These are phyloP conservation scores for Folsomia manolachei DNA, from an alignment of 2,888 invertebrate genomes.

Conservation along the genomic window DNA sequence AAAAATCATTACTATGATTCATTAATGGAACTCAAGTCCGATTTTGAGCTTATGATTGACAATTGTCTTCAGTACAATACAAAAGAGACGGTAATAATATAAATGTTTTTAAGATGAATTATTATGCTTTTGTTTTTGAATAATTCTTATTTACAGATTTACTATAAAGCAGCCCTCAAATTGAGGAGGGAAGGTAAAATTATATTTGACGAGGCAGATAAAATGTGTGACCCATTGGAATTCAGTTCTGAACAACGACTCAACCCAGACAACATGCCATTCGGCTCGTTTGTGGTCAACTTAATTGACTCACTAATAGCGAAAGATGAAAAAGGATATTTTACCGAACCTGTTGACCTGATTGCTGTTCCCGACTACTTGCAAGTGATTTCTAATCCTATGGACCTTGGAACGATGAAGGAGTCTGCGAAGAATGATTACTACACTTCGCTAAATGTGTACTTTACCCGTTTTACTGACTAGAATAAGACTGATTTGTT, in stretches of 20 bases:
- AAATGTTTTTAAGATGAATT: neutral
- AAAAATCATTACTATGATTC: conserved; percentile 54
- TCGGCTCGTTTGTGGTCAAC: conserved; percentile 73
- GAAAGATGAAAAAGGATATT: conserved; percentile 81
- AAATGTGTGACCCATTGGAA: conserved; percentile 67
- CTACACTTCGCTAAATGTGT: no score
- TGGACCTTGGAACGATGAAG: conserved; percentile 87
- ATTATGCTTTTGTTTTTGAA: neutral
- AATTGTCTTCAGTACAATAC: conserved; percentile 95
- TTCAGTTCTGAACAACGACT: conserved; percentile 58
- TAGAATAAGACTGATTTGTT: no score
- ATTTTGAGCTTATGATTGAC: conserved; percentile 92
- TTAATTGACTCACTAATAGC: conserved; percentile 73
- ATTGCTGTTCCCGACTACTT: conserved; percentile 85
- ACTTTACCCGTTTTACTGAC: no score
- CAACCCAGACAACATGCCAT: conserved; percentile 80
- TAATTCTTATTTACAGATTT: conserved; percentile 54
- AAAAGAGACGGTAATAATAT: conserved; percentile 88
- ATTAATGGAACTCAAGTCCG: conserved; percentile 68
- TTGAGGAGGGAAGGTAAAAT: conserved; percentile 81
- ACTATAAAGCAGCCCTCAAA: conserved; percentile 82
- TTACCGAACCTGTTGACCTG: conserved; percentile 87
- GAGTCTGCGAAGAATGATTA: conserved; percentile 56
- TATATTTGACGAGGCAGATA: conserved; percentile 73
- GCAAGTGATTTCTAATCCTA: conserved; percentile 76